Conservation (phyloP, 1,140 invertebrate species). For the Ctenoplectra terminalis region DNA sequence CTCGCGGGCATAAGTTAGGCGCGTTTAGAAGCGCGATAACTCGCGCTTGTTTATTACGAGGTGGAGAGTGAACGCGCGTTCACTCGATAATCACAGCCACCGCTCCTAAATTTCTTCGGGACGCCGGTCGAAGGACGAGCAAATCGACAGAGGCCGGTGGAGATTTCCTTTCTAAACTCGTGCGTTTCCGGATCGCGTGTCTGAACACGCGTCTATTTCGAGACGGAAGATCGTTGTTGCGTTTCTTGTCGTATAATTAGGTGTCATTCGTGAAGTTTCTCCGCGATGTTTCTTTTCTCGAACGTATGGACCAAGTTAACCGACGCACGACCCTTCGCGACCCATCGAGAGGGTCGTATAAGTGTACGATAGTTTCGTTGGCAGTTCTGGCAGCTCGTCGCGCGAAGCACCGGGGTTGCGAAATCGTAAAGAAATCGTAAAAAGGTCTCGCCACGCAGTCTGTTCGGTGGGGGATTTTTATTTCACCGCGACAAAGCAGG, state of each 20-base stretch:
- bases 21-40: slow-evolving; percentile 48
- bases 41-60: slow-evolving; percentile 50
- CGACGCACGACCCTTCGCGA: neutral
- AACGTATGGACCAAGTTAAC: neutral
- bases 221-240: neutral
- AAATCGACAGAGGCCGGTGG: neutral
- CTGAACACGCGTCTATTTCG: neutral
- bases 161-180: neutral
- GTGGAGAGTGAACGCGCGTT: neutral
- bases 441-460: slow-evolving; percentile 20
- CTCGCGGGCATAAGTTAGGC: slow-evolving; percentile 45
- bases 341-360: too few relatives aligned
- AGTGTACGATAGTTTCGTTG: neutral
- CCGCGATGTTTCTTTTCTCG: too few relatives aligned
- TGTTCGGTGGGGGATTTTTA: neutral
- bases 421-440: slow-evolving; percentile 38
- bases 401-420: neutral
- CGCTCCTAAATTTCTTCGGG: slow-evolving; percentile 24
- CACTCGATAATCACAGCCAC: slow-evolving; percentile 17
- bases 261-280: neutral
- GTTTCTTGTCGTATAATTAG: neutral
- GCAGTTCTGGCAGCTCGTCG: neutral
- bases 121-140: neutral
- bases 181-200: neutral
- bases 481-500: neutral